These are phyloP conservation scores for Morinoia aosen DNA, from an alignment of 2,888 invertebrate species.

Conservation along the genomic window DNA sequence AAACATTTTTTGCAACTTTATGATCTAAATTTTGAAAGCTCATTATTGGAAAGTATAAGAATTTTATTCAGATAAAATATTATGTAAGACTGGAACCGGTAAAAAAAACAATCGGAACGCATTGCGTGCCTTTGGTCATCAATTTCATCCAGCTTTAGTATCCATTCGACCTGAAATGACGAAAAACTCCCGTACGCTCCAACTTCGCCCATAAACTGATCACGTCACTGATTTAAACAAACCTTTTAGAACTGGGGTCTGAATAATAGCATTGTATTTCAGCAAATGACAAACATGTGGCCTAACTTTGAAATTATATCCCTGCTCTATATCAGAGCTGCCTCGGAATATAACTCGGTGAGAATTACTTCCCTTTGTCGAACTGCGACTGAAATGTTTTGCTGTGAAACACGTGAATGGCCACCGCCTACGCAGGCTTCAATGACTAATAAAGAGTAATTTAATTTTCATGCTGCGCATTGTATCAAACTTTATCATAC, in stretches of 20 bases:
- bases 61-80: no score
- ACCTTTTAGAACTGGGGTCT: not conserved
- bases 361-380: not conserved
- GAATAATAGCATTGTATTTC: conserved; percentile 17
- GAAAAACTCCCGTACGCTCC: not conserved
- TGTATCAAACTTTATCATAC: no score
- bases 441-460: no score
- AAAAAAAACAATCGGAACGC: no score
- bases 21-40: no score
- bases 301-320: not conserved
- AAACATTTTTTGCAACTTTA: no score
- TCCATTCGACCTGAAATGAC: not conserved
- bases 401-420: not conserved
- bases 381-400: not conserved
- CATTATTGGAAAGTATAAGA: no score
- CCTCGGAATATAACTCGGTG: not conserved
- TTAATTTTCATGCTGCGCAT: no score
- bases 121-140: not conserved
- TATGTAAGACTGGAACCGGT: no score
- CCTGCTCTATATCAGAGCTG: not conserved
- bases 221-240: not conserved
- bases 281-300: conserved; percentile 1
- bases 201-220: not conserved
- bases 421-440: no score
- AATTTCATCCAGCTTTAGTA: not conserved